Base-by-base conservation (phyloP, 2,797 vertebrate species). In the Phyllotis vaccarum region DNA sequence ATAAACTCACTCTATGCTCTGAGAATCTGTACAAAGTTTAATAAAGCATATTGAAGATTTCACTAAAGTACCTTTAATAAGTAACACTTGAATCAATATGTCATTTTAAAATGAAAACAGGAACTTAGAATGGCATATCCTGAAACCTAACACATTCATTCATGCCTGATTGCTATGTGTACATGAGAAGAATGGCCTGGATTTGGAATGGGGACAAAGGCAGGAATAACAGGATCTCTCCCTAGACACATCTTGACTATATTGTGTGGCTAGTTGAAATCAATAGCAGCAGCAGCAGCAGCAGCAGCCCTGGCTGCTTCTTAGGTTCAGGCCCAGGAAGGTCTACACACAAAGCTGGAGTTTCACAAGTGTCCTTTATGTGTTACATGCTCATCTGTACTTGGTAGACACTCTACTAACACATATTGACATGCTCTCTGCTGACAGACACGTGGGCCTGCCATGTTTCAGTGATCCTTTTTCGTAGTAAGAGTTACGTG, bases 91-190 rank as follows among this genome's bases (percentile, higher is more conserved):
- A 94, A 66, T 83, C 93, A 78, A 74, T 31, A 85, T 31, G 31
- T 37, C 86, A 43, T 66, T 94, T 94, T 90, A 86, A 92, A 90
- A 79, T 80, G 70, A 92, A 95, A 86, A 68, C 37, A 68, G 22
- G 5, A 8, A 1, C 16, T 58, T 72, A 68, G 49, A 91, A 90
- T 58, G 58, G 40, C 31, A 4, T 62, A 74, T 66, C 27, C 70
- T 72, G 79, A 90, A 87, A 54, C 10, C 87, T 70, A 89, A 96
- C 54, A 85, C 62, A 86, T 92, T 89, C 79, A 40, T 46, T 46
- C 27, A 12, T n/a, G n/a, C n/a, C 31, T 29, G 78, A 46, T 49
- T 78, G 56, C n/a, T 37, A 1, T 29, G 6, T 37, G 7, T 81
- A 27, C 22, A n/a, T 46, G 37, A 78, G 76, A 62, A 89, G 82